Evolutionary conservation across 2,888 invertebrate species (phyloP), one percentile per base, ranked within the genome.

Genomic region (Mesorhabditis spiculigera): DNA sequence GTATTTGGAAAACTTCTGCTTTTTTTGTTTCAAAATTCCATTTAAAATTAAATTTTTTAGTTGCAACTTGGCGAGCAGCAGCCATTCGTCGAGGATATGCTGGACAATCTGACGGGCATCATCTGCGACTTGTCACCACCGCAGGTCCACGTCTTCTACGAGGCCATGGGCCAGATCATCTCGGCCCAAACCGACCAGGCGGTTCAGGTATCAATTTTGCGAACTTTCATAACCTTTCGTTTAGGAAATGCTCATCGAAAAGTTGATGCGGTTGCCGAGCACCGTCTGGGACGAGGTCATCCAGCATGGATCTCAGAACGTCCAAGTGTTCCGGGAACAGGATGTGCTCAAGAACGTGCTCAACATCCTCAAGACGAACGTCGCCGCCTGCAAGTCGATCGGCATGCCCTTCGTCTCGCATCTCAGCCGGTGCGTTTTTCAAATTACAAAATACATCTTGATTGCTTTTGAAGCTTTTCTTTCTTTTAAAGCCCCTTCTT

Each of bases 121-220:
- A 98, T 98, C 86, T 97, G 97, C 90, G 98, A 99, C 90, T 90
- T 99, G 82, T 94, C 96, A 87, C 94, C 94, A 69, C 93, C 96
- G 85, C 98, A 98, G 91, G 91, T 91, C 61, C 96, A 98, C 87
- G 98, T 97, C 66, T 98, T 98, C 89, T 98, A 97, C 88, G 98
- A 98, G 89, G 97, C 98, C 62, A 95, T 98, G 68, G 98, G 97
- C 43, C 93, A 95, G 87, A 97, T 99, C 95, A 97, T 99, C 86
- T 93, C 93, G 86, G 94, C 96, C 64, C 95, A 96, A 88, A 50
- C 58, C 8, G 58, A 50, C n/a, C n/a, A 10, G 8, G 8, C 58
- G 58, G 10, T 50, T 50, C 58, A 50, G 58, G 58, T 50, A 50
- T 13, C 8, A 3, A 3, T 41, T 13, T 13, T 5, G 4, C 5